Percentiles rank a stretch among this genome's conserved stretches.
Conservation (phyloP, 2,113 vertebrate species). For the Otus sunia region DNA sequence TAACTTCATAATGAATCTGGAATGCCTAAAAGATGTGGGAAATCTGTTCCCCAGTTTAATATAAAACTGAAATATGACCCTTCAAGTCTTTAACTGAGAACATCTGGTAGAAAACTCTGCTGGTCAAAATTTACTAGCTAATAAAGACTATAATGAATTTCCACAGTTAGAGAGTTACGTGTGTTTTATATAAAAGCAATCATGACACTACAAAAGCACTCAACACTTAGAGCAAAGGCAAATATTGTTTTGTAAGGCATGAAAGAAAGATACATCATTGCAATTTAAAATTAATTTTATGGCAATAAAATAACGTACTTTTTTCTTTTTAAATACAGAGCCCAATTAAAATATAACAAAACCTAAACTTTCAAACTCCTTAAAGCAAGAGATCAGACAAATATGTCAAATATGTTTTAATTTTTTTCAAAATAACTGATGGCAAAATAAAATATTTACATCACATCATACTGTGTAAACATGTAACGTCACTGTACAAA, state of each 20-base stretch:
- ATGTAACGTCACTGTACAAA: slow-evolving; percentile 92
- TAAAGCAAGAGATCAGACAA: slow-evolving; percentile 75
- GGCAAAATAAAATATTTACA: slow-evolving; percentile 98
- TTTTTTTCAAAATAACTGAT: slow-evolving; percentile 91
- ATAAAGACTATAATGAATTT: slow-evolving; percentile 34
- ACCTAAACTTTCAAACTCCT: neutral
- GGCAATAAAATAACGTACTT: neutral
- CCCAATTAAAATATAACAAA: slow-evolving; percentile 15
- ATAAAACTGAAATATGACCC: neutral
- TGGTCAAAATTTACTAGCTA: slow-evolving; percentile 17
- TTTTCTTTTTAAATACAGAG: neutral
- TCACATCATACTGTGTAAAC: slow-evolving; percentile 91
- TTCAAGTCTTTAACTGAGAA: neutral
- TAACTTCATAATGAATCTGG: neutral
- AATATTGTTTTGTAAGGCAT: slow-evolving; percentile 47
- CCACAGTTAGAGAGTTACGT: neutral
- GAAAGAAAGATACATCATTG: slow-evolving; percentile 30
- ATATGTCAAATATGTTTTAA: slow-evolving; percentile 91
- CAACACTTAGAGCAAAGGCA: slow-evolving; percentile 38
- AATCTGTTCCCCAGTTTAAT: neutral
- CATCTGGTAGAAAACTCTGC: neutral
- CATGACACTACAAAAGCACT: slow-evolving; percentile 27
- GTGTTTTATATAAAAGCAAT: slow-evolving; percentile 43
- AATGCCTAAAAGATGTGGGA: neutral
- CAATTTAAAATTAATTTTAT: neutral